Conservation (phyloP, 2,888 invertebrate genomes). For the Agrilus biguttatus region DNA sequence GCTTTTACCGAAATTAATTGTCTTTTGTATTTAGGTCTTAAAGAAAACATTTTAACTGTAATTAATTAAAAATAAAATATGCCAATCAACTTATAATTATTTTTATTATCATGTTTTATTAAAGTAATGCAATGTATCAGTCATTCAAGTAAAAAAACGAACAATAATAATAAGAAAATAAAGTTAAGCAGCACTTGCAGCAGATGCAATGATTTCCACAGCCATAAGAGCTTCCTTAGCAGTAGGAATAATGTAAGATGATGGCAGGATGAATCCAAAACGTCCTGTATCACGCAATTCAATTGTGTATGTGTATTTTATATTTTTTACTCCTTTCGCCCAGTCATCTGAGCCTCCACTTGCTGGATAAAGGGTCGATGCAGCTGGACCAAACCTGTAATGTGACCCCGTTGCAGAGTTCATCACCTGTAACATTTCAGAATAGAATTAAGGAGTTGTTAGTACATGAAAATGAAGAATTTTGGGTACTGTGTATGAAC, state of each 20-base stretch:
- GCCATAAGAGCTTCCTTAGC: constrained; percentile 64
- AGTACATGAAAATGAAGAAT: no score
- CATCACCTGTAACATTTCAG: constrained; percentile 38
- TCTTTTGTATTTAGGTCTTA: no score
- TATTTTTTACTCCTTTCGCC: constrained; percentile 69
- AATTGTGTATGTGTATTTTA: constrained; percentile 81
- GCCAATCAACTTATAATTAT: no score
- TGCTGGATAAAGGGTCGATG: constrained; percentile 64
- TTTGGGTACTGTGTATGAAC: no score
- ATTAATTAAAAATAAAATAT: no score
- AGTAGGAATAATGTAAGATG: constrained; percentile 57
- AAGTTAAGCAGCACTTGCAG: constrained; percentile 26
- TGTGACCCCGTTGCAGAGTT: constrained; percentile 40
- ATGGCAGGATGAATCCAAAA: constrained; percentile 78
- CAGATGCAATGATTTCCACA: constrained; percentile 46
- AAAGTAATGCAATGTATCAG: no score
- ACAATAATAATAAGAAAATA: no score
- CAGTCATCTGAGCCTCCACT: constrained; percentile 80
- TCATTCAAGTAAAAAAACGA: no score
- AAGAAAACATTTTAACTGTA: no score
- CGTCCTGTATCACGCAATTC: constrained; percentile 76
- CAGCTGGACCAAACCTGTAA: constrained; percentile 66
- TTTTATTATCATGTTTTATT: no score
- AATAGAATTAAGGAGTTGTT: neutral
- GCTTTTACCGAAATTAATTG: no score